A percentile compares a stretch with the other conserved stretches of the same genome.
These are phyloP conservation scores for Tamias sibiricus DNA, from an alignment of 2,113 vertebrate genomes.

Conservation along the genomic window DNA sequence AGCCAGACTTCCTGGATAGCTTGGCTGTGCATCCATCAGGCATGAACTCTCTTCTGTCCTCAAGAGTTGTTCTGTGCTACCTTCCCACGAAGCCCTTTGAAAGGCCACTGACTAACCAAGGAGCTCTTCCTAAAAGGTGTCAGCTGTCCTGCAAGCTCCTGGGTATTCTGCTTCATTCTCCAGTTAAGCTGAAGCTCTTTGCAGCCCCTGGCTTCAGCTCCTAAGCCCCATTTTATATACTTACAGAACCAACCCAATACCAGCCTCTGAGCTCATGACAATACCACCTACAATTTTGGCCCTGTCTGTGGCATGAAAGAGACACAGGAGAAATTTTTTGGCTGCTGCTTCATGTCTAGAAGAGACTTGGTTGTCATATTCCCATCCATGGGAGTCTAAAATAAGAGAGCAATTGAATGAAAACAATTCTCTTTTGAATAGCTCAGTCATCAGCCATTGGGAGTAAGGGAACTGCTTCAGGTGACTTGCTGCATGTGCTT, in stretches of 20 bases:
- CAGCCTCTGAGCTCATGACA: not conserved
- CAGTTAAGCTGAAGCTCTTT: accelerated
- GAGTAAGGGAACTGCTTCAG: no score
- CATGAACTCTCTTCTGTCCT: accelerated
- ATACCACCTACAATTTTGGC: accelerated
- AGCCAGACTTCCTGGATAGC: not conserved
- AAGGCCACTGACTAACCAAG: not conserved
- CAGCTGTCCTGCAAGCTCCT: not conserved
- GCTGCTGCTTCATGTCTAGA: accelerated
- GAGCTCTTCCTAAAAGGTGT: not conserved
- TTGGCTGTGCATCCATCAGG: not conserved
- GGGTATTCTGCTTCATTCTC: not conserved
- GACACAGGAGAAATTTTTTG: not conserved
- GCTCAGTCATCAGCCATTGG: not conserved
- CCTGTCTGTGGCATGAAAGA: not conserved
- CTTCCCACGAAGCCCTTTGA: not conserved
- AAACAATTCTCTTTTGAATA: not conserved
- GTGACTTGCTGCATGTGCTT: not conserved
- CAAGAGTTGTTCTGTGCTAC: accelerated
- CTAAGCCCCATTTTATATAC: not conserved
- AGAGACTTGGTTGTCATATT: not conserved
- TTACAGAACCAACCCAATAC: not conserved
- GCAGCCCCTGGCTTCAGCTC: not conserved
- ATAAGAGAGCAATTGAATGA: accelerated
- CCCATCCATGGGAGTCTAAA: not conserved